Conservation (phyloP, 2,888 invertebrate species). For the Adelognathus sp. region DNA sequence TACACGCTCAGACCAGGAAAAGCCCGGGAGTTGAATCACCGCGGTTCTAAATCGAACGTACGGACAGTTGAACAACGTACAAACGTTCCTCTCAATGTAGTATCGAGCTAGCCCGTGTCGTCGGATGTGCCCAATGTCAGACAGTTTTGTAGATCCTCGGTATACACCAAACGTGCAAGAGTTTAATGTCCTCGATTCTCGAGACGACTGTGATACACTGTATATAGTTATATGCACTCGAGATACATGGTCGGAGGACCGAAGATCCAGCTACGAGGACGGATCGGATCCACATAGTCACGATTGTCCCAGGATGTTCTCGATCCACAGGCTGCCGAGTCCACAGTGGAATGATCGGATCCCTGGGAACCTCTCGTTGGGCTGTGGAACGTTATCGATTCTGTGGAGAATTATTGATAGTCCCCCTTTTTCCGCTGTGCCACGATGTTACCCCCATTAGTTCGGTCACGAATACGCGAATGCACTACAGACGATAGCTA, state of each 20-base stretch:
- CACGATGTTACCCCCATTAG: slow-evolving; percentile 52
- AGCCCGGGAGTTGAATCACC: slow-evolving; percentile 36
- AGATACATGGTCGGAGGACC: not conserved
- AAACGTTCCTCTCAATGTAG: slow-evolving; percentile 14
- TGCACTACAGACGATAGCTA: not conserved
- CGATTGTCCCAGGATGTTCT: slow-evolving; percentile 47
- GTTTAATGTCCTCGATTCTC: not conserved
- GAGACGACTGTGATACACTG: not conserved
- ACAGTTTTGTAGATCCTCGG: slow-evolving; percentile 17
- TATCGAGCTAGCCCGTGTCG: not conserved
- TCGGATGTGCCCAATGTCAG: not conserved
- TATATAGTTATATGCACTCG: not conserved
- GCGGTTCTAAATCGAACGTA: slow-evolving; percentile 28
- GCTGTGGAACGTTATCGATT: slow-evolving; percentile 48
- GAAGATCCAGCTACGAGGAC: slow-evolving; percentile 8
- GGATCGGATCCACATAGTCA: slow-evolving; percentile 49
- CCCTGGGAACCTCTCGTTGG: slow-evolving; percentile 35
- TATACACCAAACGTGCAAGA: not conserved
- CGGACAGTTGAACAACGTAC: slow-evolving; percentile 9
- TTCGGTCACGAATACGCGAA: slow-evolving; percentile 43
- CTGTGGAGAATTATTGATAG: slow-evolving; percentile 54
- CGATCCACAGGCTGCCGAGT: not conserved
- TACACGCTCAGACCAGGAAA: slow-evolving; percentile 27
- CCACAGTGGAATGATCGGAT: slow-evolving; percentile 34
- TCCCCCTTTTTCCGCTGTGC: slow-evolving; percentile 6